Evolutionary conservation across 2,888 invertebrate species (phyloP).

Genomic region (Drosophila meridiana): DNA sequence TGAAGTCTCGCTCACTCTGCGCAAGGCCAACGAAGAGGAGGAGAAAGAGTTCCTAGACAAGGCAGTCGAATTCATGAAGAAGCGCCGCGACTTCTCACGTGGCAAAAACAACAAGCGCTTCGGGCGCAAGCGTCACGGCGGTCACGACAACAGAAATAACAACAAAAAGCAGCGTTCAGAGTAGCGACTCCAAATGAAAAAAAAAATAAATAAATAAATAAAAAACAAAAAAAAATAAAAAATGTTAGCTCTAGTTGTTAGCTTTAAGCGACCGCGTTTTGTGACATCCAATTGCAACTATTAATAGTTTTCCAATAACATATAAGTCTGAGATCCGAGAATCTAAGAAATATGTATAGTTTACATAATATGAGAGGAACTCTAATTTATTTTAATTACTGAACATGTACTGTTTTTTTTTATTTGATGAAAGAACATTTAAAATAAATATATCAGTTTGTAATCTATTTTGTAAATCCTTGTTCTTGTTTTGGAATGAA

Average conservation of each 20-base stretch:
- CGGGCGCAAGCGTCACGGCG: slow-evolving; percentile 81
- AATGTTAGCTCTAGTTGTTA: slow-evolving; percentile 69
- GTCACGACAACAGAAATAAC: slow-evolving; percentile 71
- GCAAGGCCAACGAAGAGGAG: slow-evolving; percentile 89
- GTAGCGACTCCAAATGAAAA: slow-evolving; percentile 25
- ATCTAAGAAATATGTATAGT: slow-evolving; percentile 52
- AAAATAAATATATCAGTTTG: slow-evolving; percentile 56
- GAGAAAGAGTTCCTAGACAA: slow-evolving; percentile 89
- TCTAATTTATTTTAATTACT: slow-evolving; percentile 63
- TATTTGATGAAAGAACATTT: slow-evolving; percentile 36
- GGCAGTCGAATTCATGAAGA: slow-evolving; percentile 87
- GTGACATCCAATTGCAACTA: slow-evolving; percentile 44
- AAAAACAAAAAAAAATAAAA: slow-evolving; percentile 7
- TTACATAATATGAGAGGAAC: slow-evolving; percentile 52
- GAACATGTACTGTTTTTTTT: slow-evolving; percentile 36
- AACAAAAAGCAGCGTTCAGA: slow-evolving; percentile 71
- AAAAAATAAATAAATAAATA: neutral
- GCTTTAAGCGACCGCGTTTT: slow-evolving; percentile 51
- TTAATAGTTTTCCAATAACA: slow-evolving; percentile 51
- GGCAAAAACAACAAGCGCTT: slow-evolving; percentile 76
- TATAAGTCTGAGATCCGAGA: slow-evolving; percentile 27
- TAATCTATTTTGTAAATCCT: slow-evolving; percentile 35
- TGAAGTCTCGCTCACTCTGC: slow-evolving; percentile 86
- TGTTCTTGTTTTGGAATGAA: neutral
- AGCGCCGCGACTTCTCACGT: slow-evolving; percentile 85